These are phyloP conservation scores for Araneus ventricosus DNA, from an alignment of 1,140 invertebrate genomes.

Conservation along the genomic window DNA sequence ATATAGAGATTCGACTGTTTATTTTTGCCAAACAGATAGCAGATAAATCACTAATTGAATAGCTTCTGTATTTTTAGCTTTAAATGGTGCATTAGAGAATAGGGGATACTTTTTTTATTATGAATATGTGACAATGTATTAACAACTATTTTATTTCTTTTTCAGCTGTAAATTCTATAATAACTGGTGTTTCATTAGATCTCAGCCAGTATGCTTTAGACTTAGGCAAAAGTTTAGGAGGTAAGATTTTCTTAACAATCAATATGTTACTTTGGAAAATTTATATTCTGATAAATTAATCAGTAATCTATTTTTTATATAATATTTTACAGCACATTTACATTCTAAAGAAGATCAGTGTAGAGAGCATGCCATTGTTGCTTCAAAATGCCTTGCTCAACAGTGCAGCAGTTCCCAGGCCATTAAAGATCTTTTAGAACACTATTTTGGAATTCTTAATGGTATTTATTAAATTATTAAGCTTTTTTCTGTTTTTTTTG, in stretches of 20 bases:
- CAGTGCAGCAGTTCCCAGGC: constrained; percentile 87
- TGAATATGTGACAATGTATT: not conserved
- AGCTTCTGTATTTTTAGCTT: not conserved
- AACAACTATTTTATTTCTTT: constrained; percentile 73
- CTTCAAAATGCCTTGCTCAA: constrained; percentile 85
- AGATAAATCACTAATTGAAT: too few species aligned
- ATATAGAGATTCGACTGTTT: too few species aligned
- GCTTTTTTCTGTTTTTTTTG: not conserved
- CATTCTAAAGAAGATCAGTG: constrained; percentile 88
- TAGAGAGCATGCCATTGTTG: constrained; percentile 86
- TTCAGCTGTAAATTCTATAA: constrained; percentile 86
- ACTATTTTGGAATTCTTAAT: constrained; percentile 91
- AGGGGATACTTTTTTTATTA: not conserved
- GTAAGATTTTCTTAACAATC: constrained; percentile 81
- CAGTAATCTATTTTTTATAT: not conserved
- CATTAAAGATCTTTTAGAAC: constrained; percentile 86
- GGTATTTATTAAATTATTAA: constrained; percentile 79
- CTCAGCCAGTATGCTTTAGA: constrained; percentile 89
- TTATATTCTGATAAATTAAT: not conserved
- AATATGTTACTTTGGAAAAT: not conserved
- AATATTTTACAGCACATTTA: constrained; percentile 79
- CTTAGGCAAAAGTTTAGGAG: constrained; percentile 89
- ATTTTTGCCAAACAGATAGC: not conserved
- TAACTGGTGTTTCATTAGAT: constrained; percentile 87
- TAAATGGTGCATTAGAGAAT: not conserved